Conservation (phyloP, 2,113 vertebrate species). For the Dascyllus trimaculatus region DNA sequence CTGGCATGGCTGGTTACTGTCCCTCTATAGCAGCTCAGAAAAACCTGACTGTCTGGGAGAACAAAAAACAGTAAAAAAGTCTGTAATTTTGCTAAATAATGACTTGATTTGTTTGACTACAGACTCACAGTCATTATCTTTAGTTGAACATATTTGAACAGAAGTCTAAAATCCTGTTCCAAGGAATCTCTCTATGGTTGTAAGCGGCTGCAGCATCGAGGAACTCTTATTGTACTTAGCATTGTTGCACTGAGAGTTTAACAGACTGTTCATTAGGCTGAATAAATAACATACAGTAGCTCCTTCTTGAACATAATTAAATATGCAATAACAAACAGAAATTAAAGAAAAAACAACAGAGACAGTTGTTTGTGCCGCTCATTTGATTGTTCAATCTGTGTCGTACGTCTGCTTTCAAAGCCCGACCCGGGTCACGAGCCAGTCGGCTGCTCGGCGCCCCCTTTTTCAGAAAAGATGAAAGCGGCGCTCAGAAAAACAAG, state of each 20-base stretch:
- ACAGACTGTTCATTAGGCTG: too few species aligned
- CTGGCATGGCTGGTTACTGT: not conserved
- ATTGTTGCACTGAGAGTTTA: too few species aligned
- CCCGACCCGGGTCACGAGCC: conserved; percentile 31
- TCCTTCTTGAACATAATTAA: too few species aligned
- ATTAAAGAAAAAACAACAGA: conserved; percentile 3
- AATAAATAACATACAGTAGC: too few species aligned
- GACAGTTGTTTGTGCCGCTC: conserved; percentile 8
- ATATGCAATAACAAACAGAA: not conserved
- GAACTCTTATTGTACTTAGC: not conserved
- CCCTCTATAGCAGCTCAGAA: not conserved
- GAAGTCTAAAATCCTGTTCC: not conserved
- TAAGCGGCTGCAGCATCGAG: not conserved
- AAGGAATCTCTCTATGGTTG: too few species aligned
- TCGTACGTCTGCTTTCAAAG: conserved; percentile 41
- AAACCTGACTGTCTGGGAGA: too few species aligned
- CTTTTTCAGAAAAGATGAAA: conserved; percentile 59
- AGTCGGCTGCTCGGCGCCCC: conserved; percentile 49
- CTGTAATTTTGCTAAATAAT: not conserved
- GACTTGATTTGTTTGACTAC: not conserved
- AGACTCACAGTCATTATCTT: not conserved
- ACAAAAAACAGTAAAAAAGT: not conserved
- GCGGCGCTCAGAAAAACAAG: conserved; percentile 48
- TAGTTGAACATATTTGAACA: not conserved
- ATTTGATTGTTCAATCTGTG: conserved; percentile 41